Percentiles rank a stretch among this genome's conserved stretches.
Conservation (phyloP, 2,113 vertebrate species). For the Salvelinus sp. region DNA sequence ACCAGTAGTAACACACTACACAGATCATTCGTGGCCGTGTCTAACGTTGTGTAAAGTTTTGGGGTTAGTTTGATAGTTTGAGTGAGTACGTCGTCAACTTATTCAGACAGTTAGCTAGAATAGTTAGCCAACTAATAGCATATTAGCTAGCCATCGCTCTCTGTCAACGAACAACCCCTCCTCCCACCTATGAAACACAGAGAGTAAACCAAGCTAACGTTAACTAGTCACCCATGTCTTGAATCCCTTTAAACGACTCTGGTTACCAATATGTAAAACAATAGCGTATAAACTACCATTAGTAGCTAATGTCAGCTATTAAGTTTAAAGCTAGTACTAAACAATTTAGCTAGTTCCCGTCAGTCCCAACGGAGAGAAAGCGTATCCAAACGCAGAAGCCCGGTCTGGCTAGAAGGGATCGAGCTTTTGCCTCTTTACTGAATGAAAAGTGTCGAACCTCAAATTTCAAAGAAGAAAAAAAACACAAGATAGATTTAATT, state of each 20-base stretch:
- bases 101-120: conserved; percentile 55
- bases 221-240: conserved; percentile 62
- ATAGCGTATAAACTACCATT: not conserved
- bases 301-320: no score
- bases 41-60: conserved; percentile 41
- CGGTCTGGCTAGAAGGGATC: not conserved
- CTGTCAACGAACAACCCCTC: conserved; percentile 57
- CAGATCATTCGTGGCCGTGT: fast-evolving
- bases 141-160: conserved; percentile 48
- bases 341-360: not conserved
- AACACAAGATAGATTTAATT: conserved; percentile 47
- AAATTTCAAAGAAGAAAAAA: conserved; percentile 55
- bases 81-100: conserved; percentile 43
- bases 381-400: conserved; percentile 18
- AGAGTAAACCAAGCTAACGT: conserved; percentile 44
- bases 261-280: conserved; percentile 16
- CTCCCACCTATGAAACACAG: conserved; percentile 30
- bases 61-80: conserved; percentile 48
- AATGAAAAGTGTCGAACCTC: conserved; percentile 58
- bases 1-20: not conserved
- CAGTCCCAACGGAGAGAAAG: not conserved
- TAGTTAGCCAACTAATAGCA: conserved; percentile 46
- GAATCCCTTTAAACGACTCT: conserved; percentile 38
- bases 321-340: not conserved
- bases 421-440: no score